Conservation (phyloP, 2,797 vertebrate species). For the Bradypus variegatus region DNA sequence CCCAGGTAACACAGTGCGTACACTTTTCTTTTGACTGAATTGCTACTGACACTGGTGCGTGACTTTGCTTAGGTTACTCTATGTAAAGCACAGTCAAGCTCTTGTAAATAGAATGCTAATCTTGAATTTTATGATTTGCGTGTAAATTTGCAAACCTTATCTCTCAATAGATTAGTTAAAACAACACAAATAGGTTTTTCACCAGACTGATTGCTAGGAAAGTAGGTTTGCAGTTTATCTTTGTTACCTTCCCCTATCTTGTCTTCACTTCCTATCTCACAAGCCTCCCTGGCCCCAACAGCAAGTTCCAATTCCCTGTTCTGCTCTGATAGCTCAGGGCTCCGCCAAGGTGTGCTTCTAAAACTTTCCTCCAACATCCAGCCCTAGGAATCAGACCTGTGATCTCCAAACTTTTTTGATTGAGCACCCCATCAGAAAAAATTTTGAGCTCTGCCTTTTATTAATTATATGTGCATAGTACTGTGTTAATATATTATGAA, state of each 20-base stretch:
- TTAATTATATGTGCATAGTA: background rate
- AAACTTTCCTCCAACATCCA: background rate
- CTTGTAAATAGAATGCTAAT: background rate
- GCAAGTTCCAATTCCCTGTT: background rate
- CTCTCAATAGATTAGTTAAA: slow-evolving; percentile 32
- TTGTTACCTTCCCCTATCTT: background rate
- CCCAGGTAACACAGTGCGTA: background rate
- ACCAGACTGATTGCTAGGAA: background rate
- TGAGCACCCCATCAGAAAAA: background rate
- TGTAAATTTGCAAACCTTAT: slow-evolving; percentile 45
- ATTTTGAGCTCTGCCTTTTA: background rate
- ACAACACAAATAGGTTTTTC: slow-evolving; percentile 18
- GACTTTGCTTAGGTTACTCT: background rate
- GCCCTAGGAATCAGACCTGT: background rate
- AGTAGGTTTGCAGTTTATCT: background rate
- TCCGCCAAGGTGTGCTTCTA: background rate
- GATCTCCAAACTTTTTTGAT: background rate
- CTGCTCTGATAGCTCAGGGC: background rate
- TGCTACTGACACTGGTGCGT: background rate
- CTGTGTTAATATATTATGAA: background rate
- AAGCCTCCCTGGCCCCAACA: background rate
- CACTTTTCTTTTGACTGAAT: background rate
- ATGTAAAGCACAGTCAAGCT: background rate
- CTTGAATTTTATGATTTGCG: slow-evolving; percentile 33
- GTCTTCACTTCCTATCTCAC: background rate